Evolutionary conservation across 1,140 invertebrate species (phyloP), one percentile per base, ranked within the genome.

Genomic region (Zaprionus taronus): DNA sequence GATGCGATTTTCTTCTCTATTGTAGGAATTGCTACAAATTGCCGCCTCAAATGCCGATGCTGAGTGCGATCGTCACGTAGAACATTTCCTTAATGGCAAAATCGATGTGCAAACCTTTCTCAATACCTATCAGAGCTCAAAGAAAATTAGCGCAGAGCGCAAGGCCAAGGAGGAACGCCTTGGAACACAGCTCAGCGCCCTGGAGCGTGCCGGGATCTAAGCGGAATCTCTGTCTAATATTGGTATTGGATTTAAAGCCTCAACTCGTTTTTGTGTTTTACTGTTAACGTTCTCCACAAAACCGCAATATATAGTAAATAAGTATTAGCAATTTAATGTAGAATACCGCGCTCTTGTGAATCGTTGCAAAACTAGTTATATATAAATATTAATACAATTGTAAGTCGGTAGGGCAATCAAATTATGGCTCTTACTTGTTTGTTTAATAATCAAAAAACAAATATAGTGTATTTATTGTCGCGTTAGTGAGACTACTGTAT

Each of bases 121-220:
- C 26, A 94, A 94, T 38, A 94, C 94, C 20, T 97, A 96, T 83
- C 94, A 96, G 5, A 95, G 95, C 81, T 95, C 95, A 69, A 93
- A 96, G 77, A 95, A 95, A 57, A 81, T 96, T 9, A 96, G 96
- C 4, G 95, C 97, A 78, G 94, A 95, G 14, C 94, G 96, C 56
- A 95, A 96, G 81, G 96, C 96, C 5, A 96, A 96, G 89, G 96
- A 97, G 81, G 96, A 97, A 81, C 95, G 96, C 75, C 90, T 97
- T 20, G 94, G 95, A 2, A 95, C 96, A 78, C 96, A 97, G 79
- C 91, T 97, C 5, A 95, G 94, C 74, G 95, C 95, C 77, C 83
- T 96, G 22, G 94, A 96, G 91, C 94, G 95, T 77, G 95, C 95
- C 2, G 95, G 95, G 2, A 92, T 92, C 26, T 92, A 86, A 73